phyloP scores from a whole-genome alignment of 2,113 vertebrate species.

The Dissostichus mawsoni region DNA sequence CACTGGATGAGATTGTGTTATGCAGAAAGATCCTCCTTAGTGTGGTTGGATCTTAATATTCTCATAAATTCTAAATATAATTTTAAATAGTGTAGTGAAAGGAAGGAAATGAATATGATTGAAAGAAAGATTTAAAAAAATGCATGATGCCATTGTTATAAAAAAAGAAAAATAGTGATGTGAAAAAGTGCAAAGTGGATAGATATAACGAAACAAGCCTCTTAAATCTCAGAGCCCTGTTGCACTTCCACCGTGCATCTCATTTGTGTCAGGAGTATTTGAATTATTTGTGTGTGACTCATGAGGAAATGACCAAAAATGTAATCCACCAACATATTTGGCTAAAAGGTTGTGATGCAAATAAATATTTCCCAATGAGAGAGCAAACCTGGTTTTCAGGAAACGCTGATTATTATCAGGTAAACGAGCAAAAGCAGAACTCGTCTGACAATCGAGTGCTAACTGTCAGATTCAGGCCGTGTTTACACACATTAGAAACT shows the following conservation, averaged over 20 bases:
- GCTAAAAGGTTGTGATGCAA: conserved; percentile 7
- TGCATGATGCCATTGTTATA: no score
- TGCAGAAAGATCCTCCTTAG: neutral
- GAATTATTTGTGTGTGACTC: neutral
- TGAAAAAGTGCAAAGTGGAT: no score
- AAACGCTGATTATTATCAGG: conserved; percentile 15
- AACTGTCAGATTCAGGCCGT: conserved; percentile 16
- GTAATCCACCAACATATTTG: neutral
- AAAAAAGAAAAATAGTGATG: no score
- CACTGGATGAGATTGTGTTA: no score
- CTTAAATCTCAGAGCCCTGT: neutral
- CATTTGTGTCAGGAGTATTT: neutral
- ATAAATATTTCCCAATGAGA: conserved; percentile 19
- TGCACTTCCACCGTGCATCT: neutral
- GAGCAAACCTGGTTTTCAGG: conserved; percentile 3
- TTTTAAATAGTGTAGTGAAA: no score
- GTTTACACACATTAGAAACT: neutral
- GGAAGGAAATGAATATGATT: no score
- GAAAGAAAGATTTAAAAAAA: no score
- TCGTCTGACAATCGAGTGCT: neutral
- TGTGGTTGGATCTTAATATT: neutral
- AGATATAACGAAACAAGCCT: no score
- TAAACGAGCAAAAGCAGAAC: neutral
- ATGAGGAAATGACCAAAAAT: conserved; percentile 17
- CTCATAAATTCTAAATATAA: neutral